Base-by-base conservation (phyloP, 1,140 invertebrate species). In the Drosophila prosaltans region DNA sequence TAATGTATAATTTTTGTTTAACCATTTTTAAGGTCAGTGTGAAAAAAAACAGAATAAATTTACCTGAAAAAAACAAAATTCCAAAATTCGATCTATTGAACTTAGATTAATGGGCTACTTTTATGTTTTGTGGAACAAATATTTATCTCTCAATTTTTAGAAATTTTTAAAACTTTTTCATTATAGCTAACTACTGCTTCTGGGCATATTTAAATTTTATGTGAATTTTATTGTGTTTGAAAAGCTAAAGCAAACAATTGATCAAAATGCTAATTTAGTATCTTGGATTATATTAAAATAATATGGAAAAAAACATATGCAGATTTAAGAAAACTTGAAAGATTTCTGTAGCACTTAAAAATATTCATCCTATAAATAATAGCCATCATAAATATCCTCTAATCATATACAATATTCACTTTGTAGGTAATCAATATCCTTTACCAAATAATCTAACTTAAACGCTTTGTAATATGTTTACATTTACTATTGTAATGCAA, bases 1-100 rank as follows among this genome's bases (percentile, higher is more conserved):
- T 24, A 64, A 68, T 45, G 59, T 59, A 63, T 32, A 8, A 40
- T 16, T 40, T 69, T 69, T 69, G 48, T 8, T 43, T 39, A 1
- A 11, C 8, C 16, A 21, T 16, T 59, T 59, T 59, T 59, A 59
- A 59, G 57, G 57, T 59, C 57, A 39, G 4, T 9, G 21, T 16
- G 2, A 16, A 36, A 59, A 59, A 21, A 36, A 58, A 21, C 4
- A n/a, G 16, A 21, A 58, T 58, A 51, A 51, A 51, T 51, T 51
- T 51, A 24, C 8, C 4, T 26, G 24, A 24, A 2, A 48, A 48
- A n/a, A n/a, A n/a, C n/a, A n/a, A n/a, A n/a, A n/a, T n/a, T 24
- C 16, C 6, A 48, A 51, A 21, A 2, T 0, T 30, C 4, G 28
- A 30, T 2, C 28, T 26, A 51, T 51, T 3, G 21, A 51, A 51